Evolutionary conservation across 2,113 vertebrate genomes (phyloP), one percentile per base, ranked within the genome.

Genomic region (Rhinoderma darwinii): DNA sequence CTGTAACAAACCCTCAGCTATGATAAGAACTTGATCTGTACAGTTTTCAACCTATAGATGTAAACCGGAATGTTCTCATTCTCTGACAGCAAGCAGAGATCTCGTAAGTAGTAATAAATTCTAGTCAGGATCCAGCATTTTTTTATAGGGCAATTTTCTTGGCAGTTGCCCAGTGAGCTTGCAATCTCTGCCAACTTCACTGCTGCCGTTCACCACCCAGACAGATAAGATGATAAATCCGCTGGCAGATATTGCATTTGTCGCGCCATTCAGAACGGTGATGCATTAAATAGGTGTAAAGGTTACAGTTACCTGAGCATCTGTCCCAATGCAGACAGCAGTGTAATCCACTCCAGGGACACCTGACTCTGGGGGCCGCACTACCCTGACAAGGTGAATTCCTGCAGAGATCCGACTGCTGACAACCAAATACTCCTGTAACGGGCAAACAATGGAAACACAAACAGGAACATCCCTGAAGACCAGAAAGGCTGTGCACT

Each of bases 341-440:
- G 80, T 20, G 80, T 63, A 68, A 68, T 68, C 61, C 56, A 9
- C 56, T 82, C 59, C 79, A 82, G 20, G 37, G 59, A 47, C 39
- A 68, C 15, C 32, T 43, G 25, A 43, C 43, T 22, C 44, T 7
- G 75, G 17, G 43, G 18, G 32, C 43, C 18, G 14, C 75, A 2
- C 27, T 77, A 11, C 47, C 75, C 20, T 5, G 72, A n/a, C 72
- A 74, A n/a, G 72, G 72, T 74, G 72, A 74, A 43, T 74, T 44
- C 39, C 72, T 74, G 37, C 70, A 73, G 37, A 63, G n/a, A 63
- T 30, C 61, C 5, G 27, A 63, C 27, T 30, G 51, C 61, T 63
- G 61, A 63, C n/a, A 27, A 0, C 27, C n/a, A 22, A n/a, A n/a
- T n/a, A n/a, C n/a, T n/a, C n/a, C n/a, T n/a, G n/a, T n/a, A n/a